A percentile compares a stretch with the other conserved stretches of the same genome.
These are phyloP conservation scores for Nesidiocoris tenuis DNA, from an alignment of 2,888 invertebrate genomes.

Conservation along the genomic window DNA sequence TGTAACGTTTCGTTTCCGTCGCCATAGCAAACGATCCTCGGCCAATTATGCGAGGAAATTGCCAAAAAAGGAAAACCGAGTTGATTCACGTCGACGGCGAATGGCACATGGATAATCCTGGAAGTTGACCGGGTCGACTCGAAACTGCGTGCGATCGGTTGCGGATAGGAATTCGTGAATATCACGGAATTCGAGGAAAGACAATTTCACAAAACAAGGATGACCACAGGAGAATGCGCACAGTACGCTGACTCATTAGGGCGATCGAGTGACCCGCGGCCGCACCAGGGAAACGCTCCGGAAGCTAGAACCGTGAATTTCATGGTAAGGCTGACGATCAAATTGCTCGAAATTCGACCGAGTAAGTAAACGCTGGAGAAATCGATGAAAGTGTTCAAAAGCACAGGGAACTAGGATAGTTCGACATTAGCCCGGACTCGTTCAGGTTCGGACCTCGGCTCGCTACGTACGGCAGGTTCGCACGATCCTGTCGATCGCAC, in stretches of 20 bases:
- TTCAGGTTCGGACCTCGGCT: background rate
- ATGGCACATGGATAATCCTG: background rate
- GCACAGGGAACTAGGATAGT: background rate
- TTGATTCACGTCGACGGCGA: background rate
- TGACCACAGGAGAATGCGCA: constrained; percentile 30
- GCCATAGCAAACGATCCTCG: constrained; percentile 46
- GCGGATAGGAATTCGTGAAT: background rate
- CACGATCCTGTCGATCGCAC: background rate
- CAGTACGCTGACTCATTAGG: constrained; percentile 37
- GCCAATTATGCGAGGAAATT: too few relatives aligned
- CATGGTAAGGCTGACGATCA: background rate
- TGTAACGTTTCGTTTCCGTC: constrained; percentile 49
- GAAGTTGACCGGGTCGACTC: background rate
- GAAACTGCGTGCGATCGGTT: background rate
- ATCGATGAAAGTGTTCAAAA: background rate
- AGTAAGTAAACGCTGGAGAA: background rate
- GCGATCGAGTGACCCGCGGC: constrained; percentile 22
- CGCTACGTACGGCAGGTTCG: background rate
- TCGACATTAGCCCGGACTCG: constrained; percentile 4
- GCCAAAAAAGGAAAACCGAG: background rate
- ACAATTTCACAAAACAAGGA: background rate
- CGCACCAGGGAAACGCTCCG: constrained; percentile 5
- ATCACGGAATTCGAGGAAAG: background rate
- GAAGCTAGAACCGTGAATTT: background rate
- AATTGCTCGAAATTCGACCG: background rate